phyloP scores from a whole-genome alignment of 2,113 vertebrate species.

The Orcinus orca region DNA sequence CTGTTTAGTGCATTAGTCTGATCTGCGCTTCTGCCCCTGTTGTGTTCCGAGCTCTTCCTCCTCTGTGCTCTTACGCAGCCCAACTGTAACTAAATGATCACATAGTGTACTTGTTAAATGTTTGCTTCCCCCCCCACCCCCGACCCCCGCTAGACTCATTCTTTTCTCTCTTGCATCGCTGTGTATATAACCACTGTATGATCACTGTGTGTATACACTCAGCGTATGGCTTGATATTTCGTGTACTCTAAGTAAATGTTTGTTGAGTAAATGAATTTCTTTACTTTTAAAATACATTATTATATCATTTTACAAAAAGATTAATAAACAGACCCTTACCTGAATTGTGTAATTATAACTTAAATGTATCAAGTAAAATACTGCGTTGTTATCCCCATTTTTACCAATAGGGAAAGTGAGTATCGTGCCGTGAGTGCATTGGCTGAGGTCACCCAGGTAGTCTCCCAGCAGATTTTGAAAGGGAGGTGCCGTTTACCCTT shows the following conservation, averaged over 20 bases:
- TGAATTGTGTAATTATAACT: neutral
- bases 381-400: neutral
- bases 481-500: neutral
- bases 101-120: neutral
- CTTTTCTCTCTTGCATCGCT: neutral
- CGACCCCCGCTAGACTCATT: neutral
- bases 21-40: neutral
- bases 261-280: neutral
- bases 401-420: neutral
- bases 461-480: neutral
- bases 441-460: neutral
- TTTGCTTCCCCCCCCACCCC: neutral
- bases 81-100: neutral
- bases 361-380: neutral
- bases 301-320: neutral
- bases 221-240: neutral
- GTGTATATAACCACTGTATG: neutral
- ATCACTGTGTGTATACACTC: neutral
- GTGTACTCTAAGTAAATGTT: neutral
- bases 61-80: too few species aligned
- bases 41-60: neutral
- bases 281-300: neutral
- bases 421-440: fast-evolving
- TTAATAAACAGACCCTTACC: neutral
- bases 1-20: neutral